Conservation (phyloP, 2,113 vertebrate species). For the Microcebus ravelobensis region DNA sequence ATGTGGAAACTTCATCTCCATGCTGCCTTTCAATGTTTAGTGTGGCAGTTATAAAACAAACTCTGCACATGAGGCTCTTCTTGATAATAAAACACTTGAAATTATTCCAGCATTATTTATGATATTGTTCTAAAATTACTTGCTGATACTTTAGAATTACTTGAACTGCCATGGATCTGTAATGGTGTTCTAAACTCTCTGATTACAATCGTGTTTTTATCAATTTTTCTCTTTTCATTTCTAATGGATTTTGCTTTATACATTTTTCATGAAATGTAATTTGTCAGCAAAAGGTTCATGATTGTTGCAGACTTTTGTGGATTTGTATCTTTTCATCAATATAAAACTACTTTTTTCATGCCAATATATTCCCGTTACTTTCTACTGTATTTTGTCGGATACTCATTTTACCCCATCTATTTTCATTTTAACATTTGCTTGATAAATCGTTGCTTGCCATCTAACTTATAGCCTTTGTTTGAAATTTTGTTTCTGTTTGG, state of each 20-base stretch:
- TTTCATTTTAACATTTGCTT: background rate
- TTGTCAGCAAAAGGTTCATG: constrained; percentile 40
- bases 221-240: constrained; percentile 49
- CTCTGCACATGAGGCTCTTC: background rate
- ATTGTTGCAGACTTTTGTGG: background rate
- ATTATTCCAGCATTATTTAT: background rate
- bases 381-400: background rate
- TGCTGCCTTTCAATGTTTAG: background rate
- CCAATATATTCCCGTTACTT: background rate
- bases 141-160: background rate
- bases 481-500: background rate
- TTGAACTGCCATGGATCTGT: background rate
- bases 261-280: constrained; percentile 47
- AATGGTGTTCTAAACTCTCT: background rate
- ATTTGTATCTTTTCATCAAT: constrained; percentile 50
- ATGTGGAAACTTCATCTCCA: background rate
- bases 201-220: constrained; percentile 42
- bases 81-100: background rate
- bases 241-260: constrained; percentile 61
- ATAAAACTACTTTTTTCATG: background rate
- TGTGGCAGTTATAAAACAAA: background rate
- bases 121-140: constrained; percentile 9
- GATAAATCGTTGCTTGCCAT: background rate
- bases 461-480: background rate
- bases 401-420: background rate